These are phyloP conservation scores for Himantopus leucocephalus DNA, from an alignment of 2,113 vertebrate genomes.

Conservation along the genomic window DNA sequence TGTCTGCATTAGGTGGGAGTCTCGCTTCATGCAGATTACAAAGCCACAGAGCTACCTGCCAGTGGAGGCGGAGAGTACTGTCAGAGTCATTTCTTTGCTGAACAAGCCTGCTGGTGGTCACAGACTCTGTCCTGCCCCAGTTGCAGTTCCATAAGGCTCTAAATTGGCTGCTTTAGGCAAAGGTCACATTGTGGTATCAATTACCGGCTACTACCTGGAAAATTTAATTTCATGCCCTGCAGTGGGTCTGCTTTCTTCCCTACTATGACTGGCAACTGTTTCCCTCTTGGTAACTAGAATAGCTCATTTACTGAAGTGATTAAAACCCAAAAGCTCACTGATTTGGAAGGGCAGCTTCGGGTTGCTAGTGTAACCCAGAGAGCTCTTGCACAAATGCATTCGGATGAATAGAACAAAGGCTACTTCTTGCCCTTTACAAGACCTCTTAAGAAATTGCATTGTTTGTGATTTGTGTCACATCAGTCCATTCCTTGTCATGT, in stretches of 20 bases:
- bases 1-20: background rate
- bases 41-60: background rate
- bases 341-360: slow-evolving; percentile 5
- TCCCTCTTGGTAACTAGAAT: slow-evolving; percentile 51
- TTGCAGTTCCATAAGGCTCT: background rate
- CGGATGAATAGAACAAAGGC: background rate
- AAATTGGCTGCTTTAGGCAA: slow-evolving; percentile 53
- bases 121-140: background rate
- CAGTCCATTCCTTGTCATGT: background rate
- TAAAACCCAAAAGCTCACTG: slow-evolving; percentile 31
- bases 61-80: background rate
- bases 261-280: slow-evolving; percentile 63
- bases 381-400: background rate
- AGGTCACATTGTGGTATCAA: slow-evolving; percentile 71
- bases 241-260: slow-evolving; percentile 72
- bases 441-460: background rate
- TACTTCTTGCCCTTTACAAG: background rate
- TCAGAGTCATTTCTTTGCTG: background rate
- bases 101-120: slow-evolving; percentile 2
- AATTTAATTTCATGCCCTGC: slow-evolving; percentile 76
- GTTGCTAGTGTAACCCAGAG: background rate
- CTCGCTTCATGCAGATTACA: background rate
- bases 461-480: background rate
- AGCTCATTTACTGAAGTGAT: slow-evolving; percentile 47
- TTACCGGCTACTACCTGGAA: slow-evolving; percentile 77